Percentiles rank a stretch among this genome's conserved stretches.
phyloP scores from a whole-genome alignment of 1,140 invertebrate genomes.

The Drosophila nikananu region DNA sequence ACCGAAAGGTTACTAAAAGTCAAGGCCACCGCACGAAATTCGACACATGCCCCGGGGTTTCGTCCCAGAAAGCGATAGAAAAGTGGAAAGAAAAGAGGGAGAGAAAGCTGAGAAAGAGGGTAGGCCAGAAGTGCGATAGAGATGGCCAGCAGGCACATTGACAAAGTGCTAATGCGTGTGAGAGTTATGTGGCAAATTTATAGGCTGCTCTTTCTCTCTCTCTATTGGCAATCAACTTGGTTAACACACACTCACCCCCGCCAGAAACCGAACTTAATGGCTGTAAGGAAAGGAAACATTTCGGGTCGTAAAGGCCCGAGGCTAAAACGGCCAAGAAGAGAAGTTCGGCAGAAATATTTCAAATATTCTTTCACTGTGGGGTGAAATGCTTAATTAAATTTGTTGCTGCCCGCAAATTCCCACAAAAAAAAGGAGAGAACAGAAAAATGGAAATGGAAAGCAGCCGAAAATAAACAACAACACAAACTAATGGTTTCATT shows the following conservation, averaged over 20 bases:
- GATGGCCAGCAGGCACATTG: conserved; percentile 47
- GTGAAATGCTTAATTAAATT: conserved; percentile 56
- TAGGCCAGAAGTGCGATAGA: conserved; percentile 14
- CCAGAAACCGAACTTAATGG: conserved; percentile 53
- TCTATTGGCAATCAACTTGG: conserved; percentile 28
- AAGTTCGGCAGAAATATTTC: conserved; percentile 38
- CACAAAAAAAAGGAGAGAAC: conserved; percentile 7
- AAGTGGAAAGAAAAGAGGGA: not conserved
- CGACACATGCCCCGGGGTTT: conserved; percentile 55
- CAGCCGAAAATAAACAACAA: conserved; percentile 46
- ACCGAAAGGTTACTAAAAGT: conserved; percentile 81
- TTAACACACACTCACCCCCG: conserved; percentile 16
- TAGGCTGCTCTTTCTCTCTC: conserved; percentile 1
- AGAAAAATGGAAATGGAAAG: conserved; percentile 7
- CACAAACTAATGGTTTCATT: conserved; percentile 45
- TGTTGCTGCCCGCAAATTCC: conserved; percentile 37
- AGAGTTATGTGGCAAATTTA: conserved; percentile 64
- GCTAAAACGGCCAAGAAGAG: conserved; percentile 21
- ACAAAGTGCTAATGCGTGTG: conserved; percentile 75
- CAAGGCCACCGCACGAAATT: conserved; percentile 70
- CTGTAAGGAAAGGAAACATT: conserved; percentile 43
- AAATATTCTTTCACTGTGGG: conserved; percentile 31
- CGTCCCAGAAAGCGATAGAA: not conserved
- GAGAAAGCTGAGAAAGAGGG: conserved; percentile 24
- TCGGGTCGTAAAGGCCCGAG: conserved; percentile 6